phyloP scores from a whole-genome alignment of 30 jellyfish, hydroid and myxozoan genomes.

The Cassiopea andromeda region DNA sequence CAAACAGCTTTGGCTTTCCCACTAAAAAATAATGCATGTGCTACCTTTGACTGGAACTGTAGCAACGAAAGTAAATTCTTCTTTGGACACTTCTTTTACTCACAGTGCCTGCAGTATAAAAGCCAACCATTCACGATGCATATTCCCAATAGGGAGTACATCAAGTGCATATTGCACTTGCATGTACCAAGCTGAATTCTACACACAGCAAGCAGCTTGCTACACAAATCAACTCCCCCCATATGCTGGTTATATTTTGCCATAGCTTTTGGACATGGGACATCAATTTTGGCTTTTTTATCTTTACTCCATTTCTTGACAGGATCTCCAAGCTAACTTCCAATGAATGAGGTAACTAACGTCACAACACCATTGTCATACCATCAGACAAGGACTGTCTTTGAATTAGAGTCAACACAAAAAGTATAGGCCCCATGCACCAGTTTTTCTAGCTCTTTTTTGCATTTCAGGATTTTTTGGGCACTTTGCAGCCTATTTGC shows the following conservation, averaged over 20 bases:
- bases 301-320: conserved; percentile 10
- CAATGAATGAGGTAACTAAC: neutral
- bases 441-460: conserved; percentile 4
- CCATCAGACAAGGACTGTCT: conserved; percentile 20
- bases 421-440: neutral
- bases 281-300: conserved; percentile 18
- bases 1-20: neutral
- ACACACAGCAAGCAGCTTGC: neutral
- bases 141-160: neutral
- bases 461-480: neutral
- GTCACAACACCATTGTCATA: conserved; percentile 10
- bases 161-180: conserved; percentile 15
- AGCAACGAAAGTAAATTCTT: neutral
- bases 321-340: neutral
- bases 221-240: conserved; percentile 37
- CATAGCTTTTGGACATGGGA: conserved; percentile 1
- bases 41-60: neutral
- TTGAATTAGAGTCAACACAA: conserved; percentile 14
- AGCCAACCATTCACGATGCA: conserved; percentile 15
- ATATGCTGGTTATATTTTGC: neutral
- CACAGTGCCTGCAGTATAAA: conserved; percentile 16
- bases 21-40: neutral
- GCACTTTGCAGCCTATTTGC: conserved; percentile 29
- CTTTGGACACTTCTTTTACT: neutral
- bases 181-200: conserved; percentile 5